phyloP scores from a whole-genome alignment of 2,888 invertebrate genomes.

The Drosophila paucipuncta region DNA sequence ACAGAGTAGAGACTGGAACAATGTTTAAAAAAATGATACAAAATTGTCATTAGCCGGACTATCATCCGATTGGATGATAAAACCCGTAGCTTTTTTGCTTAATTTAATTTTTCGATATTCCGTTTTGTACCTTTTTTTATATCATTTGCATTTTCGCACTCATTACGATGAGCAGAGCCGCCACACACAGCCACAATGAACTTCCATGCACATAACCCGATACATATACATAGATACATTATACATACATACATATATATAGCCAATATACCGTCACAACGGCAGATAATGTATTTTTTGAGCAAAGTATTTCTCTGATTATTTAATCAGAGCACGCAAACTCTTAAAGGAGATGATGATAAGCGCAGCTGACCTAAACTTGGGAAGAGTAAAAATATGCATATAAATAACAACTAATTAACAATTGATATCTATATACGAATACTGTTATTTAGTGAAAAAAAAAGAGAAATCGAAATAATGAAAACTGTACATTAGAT shows the following conservation, averaged over 20 bases:
- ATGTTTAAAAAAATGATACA: conserved; percentile 2
- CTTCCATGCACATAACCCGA: conserved; percentile 49
- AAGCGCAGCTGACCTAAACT: conserved; percentile 29
- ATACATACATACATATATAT: conserved; percentile 20
- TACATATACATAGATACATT: conserved; percentile 22
- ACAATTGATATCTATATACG: conserved; percentile 36
- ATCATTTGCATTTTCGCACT: conserved; percentile 42
- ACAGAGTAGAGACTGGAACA: conserved; percentile 40
- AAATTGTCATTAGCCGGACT: conserved; percentile 14
- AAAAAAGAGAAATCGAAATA: conserved; percentile 4
- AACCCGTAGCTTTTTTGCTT: conserved; percentile 6
- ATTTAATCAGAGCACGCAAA: conserved; percentile 39
- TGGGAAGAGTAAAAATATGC: conserved; percentile 5
- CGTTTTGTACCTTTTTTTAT: conserved; percentile 29
- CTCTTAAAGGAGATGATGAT: conserved; percentile 3
- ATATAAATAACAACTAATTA: conserved; percentile 25
- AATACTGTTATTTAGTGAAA: conserved; percentile 71
- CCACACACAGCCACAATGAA: conserved; percentile 42
- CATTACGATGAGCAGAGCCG: conserved; percentile 49
- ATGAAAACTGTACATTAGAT: conserved; percentile 52
- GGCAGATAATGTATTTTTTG: conserved; percentile 67
- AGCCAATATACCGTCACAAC: conserved; percentile 33
- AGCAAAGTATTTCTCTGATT: conserved; percentile 67
- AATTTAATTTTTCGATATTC: conserved; percentile 9
- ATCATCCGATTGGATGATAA: neutral